Conservation (phyloP, 2,797 vertebrate species). For the Takifugu rubripes region DNA sequence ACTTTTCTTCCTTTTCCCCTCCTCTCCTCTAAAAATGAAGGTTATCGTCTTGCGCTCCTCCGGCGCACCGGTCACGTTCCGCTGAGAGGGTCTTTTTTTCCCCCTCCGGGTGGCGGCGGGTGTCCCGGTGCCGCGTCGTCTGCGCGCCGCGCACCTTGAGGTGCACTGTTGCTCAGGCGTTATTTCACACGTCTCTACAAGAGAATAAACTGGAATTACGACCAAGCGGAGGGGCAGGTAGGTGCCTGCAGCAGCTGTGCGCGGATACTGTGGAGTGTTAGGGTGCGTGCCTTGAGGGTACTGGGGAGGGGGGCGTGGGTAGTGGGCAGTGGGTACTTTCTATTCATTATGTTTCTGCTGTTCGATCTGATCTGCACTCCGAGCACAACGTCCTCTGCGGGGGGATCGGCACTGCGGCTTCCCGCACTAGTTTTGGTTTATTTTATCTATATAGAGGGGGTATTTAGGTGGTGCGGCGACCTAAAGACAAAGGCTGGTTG, state of each 20-base stretch:
- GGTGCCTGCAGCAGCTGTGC: constrained; percentile 37
- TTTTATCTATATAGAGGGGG: constrained; percentile 22
- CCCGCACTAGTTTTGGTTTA: constrained; percentile 42
- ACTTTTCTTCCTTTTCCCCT: neutral
- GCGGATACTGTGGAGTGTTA: constrained; percentile 2
- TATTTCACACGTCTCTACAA: constrained; percentile 26
- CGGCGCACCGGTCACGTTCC: constrained; percentile 17
- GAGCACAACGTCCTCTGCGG: constrained; percentile 52
- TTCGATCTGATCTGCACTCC: constrained; percentile 32
- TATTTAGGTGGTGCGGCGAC: constrained; percentile 20
- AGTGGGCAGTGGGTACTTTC: constrained; percentile 29
- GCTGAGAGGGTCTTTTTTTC: too few relatives aligned
- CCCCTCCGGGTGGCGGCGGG: constrained; percentile 11
- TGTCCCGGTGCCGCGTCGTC: constrained; percentile 48
- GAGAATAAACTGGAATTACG: constrained; percentile 32
- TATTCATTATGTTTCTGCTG: constrained; percentile 43
- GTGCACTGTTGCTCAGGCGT: constrained; percentile 52
- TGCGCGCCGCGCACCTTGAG: constrained; percentile 33
- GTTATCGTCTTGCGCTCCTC: constrained; percentile 17
- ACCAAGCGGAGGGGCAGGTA: constrained; percentile 45
- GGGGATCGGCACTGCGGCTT: constrained; percentile 55
- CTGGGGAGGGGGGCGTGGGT: neutral
- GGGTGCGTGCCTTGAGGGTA: too few relatives aligned
- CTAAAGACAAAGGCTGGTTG: constrained; percentile 11
- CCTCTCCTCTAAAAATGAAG: constrained; percentile 16